phyloP scores from a whole-genome alignment of 1,140 invertebrate genomes.

The Euwallacea fornicatus region DNA sequence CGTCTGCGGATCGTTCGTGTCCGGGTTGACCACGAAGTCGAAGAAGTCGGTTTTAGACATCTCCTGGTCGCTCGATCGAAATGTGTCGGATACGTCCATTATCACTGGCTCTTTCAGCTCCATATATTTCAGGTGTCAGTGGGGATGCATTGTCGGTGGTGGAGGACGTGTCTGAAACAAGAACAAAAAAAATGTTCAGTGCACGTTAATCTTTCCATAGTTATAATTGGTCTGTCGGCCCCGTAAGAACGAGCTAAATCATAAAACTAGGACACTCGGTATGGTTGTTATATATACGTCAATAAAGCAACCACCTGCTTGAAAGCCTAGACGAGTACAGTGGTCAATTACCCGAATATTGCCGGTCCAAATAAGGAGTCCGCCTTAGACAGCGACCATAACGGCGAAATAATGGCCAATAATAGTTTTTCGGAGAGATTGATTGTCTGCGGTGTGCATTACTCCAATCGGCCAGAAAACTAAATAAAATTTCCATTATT shows the following conservation, averaged over 20 bases:
- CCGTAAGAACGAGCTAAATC: not conserved
- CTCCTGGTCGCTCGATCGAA: conserved; percentile 69
- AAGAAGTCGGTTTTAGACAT: conserved; percentile 81
- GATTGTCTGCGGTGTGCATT: not conserved
- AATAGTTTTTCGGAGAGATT: conserved; percentile 2
- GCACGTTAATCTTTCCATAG: no score
- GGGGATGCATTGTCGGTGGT: conserved; percentile 1
- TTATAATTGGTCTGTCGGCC: not conserved
- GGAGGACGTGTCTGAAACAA: not conserved
- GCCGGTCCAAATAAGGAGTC: not conserved
- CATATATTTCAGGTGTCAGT: conserved; percentile 34
- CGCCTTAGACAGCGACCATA: not conserved
- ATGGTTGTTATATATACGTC: not conserved
- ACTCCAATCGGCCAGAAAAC: no score
- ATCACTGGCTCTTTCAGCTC: conserved; percentile 50
- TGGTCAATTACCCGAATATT: conserved; percentile 5
- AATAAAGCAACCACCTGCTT: conserved; percentile 2
- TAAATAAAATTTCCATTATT: no score
- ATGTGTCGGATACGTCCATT: conserved; percentile 80
- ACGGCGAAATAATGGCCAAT: conserved; percentile 2
- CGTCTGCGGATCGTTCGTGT: conserved; percentile 62
- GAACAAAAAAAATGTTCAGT: not conserved
- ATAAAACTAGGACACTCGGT: conserved; percentile 6
- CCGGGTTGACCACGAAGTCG: conserved; percentile 81
- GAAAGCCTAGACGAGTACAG: not conserved